These are phyloP conservation scores for Tursiops truncatus DNA, from an alignment of 2,113 vertebrate species.

Conservation along the genomic window DNA sequence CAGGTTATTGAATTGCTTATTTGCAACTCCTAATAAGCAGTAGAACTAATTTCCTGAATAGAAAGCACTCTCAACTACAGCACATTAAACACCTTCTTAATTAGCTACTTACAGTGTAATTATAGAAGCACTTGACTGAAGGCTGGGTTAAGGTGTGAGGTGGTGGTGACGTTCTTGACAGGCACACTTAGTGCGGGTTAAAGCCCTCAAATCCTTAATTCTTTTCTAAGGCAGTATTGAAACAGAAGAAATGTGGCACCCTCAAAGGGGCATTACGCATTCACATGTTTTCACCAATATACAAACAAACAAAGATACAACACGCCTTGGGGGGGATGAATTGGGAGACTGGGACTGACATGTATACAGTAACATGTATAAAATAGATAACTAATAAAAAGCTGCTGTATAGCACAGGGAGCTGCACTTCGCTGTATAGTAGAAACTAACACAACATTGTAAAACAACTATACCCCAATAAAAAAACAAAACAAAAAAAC, in stretches of 20 bases:
- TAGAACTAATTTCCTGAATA: constrained; percentile 30
- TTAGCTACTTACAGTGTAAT: constrained; percentile 66
- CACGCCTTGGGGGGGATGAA: no score
- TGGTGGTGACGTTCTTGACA: not conserved
- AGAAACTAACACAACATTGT: no score
- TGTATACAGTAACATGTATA: no score
- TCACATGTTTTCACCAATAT: not conserved
- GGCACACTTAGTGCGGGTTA: not conserved
- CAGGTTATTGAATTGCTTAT: constrained; percentile 62
- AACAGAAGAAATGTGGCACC: not conserved
- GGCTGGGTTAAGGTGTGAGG: not conserved
- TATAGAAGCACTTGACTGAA: not conserved
- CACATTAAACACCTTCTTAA: constrained; percentile 50
- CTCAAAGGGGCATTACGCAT: not conserved
- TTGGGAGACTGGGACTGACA: no score
- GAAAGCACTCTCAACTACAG: constrained; percentile 26
- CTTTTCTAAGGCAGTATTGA: not conserved
- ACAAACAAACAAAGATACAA: not conserved
- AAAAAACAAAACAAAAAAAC: no score
- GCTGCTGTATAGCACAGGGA: no score
- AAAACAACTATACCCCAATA: no score
- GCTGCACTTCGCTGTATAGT: no score
- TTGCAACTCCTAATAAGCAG: constrained; percentile 50
- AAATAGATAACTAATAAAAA: no score
- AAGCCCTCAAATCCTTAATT: not conserved